Percentiles rank a stretch among this genome's conserved stretches.
These are phyloP conservation scores for Cranoglanis bouderius DNA, from an alignment of 2,113 vertebrate species.

Conservation along the genomic window DNA sequence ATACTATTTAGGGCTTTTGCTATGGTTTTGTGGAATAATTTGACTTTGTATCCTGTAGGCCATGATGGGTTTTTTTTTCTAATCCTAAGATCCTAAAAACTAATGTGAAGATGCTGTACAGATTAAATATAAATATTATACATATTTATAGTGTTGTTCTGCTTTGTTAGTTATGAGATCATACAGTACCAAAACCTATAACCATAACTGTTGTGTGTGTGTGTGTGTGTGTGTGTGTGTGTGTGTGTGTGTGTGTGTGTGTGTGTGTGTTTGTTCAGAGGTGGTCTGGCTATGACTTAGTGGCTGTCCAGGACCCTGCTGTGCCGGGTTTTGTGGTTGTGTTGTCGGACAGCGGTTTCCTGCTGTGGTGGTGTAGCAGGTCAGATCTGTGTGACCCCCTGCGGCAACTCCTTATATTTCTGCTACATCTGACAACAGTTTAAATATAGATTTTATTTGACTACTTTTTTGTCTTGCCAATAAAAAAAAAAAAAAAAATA, in stretches of 20 bases:
- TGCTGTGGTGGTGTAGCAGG: constrained; percentile 45
- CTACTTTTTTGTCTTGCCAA: too few species aligned
- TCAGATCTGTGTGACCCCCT: constrained; percentile 21
- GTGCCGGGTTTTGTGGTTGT: constrained; percentile 45
- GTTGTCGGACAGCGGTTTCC: constrained; percentile 43
- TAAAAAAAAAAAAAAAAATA: too few species aligned
- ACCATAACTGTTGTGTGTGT: background rate
- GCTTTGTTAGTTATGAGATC: background rate
- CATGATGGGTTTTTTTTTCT: background rate
- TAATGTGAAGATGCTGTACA: background rate
- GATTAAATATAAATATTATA: background rate
- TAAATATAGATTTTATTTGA: background rate
- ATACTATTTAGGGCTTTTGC: background rate
- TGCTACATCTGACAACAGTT: too few species aligned
- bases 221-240: background rate
- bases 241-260: background rate
- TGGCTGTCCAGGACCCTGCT: constrained; percentile 42
- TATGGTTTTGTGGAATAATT: background rate
- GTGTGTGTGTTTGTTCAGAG: constrained; percentile 3
- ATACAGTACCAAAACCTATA: background rate
- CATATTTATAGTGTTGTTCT: background rate
- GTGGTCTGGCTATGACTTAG: constrained; percentile 15
- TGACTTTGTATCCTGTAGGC: background rate
- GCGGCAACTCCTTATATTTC: background rate
- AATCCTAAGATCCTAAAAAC: too few species aligned